Evolutionary conservation across 2,113 vertebrate species (phyloP).

Genomic region (Nothocercus nigrocapillus): DNA sequence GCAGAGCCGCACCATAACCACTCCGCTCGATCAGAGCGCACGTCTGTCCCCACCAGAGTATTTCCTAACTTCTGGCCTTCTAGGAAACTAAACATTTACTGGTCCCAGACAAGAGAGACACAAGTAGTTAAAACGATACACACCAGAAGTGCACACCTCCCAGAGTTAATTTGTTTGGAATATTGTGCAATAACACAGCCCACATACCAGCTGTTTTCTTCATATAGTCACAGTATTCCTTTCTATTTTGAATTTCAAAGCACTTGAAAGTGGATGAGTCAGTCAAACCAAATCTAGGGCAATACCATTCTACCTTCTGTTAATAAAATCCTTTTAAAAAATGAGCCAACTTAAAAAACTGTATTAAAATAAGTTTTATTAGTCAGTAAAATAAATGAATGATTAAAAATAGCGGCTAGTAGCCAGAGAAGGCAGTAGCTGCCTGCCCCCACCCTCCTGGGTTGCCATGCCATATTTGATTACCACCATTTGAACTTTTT

Average conservation of each 20-base stretch:
- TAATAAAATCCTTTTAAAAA: not conserved
- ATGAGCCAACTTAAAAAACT: not conserved
- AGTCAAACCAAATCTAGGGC: not conserved
- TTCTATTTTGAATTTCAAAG: not conserved
- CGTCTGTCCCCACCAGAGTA: not conserved
- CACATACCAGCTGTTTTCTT: not conserved
- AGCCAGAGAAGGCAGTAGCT: not conserved
- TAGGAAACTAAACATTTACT: not conserved
- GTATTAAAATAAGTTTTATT: not conserved
- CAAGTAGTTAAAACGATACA: not conserved
- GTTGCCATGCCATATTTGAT: conserved; percentile 33
- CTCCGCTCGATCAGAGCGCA: not conserved
- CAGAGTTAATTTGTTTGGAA: not conserved
- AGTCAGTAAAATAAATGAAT: not conserved
- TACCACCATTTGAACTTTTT: conserved; percentile 59
- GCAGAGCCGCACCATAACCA: not conserved
- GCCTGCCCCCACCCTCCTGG: not conserved
- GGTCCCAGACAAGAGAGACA: not conserved
- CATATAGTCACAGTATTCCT: not conserved
- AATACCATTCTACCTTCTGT: not conserved
- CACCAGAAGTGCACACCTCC: not conserved
- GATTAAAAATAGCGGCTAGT: conserved; percentile 1
- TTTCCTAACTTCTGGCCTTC: not conserved
- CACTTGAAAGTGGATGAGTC: not conserved
- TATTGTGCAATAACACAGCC: not conserved